Conservation (phyloP, 1,140 invertebrate species). For the Drosophila takahashii region DNA sequence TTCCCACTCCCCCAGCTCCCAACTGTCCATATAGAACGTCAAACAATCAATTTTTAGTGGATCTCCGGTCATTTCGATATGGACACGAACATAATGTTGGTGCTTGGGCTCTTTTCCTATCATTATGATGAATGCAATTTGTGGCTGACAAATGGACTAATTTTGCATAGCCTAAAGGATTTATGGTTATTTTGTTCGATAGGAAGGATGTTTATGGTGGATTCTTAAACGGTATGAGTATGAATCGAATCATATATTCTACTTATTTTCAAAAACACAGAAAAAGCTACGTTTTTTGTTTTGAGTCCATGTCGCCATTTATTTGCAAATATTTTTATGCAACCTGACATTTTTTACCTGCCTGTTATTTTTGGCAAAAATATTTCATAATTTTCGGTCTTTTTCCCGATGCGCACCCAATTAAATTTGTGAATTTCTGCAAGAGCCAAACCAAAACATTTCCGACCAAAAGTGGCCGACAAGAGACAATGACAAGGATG, state of each 20-base stretch:
- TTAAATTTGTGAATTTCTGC: conserved; percentile 68
- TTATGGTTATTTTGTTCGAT: not conserved
- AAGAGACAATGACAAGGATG: conserved; percentile 55
- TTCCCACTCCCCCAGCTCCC: not conserved
- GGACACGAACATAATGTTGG: conserved; percentile 47
- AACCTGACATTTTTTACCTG: conserved; percentile 19
- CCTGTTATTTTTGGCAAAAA: conserved; percentile 40
- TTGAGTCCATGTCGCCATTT: not conserved
- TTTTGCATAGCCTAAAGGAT: conserved; percentile 24
- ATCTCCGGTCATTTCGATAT: conserved; percentile 16
- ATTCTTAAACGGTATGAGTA: not conserved
- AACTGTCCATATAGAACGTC: conserved; percentile 35
- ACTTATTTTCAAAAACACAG: too few species aligned
- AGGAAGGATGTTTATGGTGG: not conserved
- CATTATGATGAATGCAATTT: conserved; percentile 55
- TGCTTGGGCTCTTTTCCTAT: conserved; percentile 22
- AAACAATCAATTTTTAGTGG: conserved; percentile 49
- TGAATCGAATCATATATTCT: not conserved
- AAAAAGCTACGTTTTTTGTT: not conserved
- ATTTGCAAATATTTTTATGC: conserved; percentile 27
- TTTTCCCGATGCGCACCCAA: conserved; percentile 47
- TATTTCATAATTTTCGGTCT: conserved; percentile 71
- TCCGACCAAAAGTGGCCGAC: conserved; percentile 47
- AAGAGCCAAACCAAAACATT: conserved; percentile 42
- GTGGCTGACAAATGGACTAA: conserved; percentile 49